Base-by-base conservation (phyloP, 2,888 invertebrate genomes). In the Campoplex nolae region DNA sequence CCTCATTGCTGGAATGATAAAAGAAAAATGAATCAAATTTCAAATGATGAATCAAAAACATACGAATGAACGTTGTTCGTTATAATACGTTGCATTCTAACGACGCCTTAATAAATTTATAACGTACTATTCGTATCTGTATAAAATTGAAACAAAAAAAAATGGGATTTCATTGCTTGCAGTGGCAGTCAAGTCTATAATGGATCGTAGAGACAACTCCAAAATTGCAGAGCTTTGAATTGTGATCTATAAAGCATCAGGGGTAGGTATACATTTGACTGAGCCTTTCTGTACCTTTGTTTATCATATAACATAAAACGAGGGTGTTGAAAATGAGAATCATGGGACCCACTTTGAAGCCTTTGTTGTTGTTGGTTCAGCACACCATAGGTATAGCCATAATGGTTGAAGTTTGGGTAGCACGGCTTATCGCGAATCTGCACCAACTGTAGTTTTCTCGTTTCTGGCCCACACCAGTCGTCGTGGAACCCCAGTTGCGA, bases 351-450 rank as follows among this genome's bases (percentile, higher is more conserved):
- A 18, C 68, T 56, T 45, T 54, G 13, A 18, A 71, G 67, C 51
- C 71, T 35, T 38, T 74, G 56, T 58, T 74, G 70, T 85, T 73
- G 67, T 70, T 62, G 78, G 16, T 62, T 62, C 58, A 48, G 68
- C 16, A 48, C 58, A 38, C 18, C 42, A 32, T 79, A 71, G 23
- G 7, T 78, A 68, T 51, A 68, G 16, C 48, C 70, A 48, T 56
- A 73, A 58, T 76, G 56, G 23, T 28, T 48, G 28, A 58, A 83
- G 75, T 83, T 79, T 35, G 54, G 70, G 48, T 32, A 35, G 38
- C 78, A 58, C 32, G 62, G 86, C 79, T 86, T 86, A 86, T 86
- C 83, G 51, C 54, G 56, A 86, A 86, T 86, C 83, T 83, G 65
- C 86, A 82, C 65, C 67, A 75, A 76, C 70, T 76, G 62, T 76